Evolutionary conservation across 2,797 vertebrate genomes (phyloP).

Genomic region (Propithecus perrieri): DNA sequence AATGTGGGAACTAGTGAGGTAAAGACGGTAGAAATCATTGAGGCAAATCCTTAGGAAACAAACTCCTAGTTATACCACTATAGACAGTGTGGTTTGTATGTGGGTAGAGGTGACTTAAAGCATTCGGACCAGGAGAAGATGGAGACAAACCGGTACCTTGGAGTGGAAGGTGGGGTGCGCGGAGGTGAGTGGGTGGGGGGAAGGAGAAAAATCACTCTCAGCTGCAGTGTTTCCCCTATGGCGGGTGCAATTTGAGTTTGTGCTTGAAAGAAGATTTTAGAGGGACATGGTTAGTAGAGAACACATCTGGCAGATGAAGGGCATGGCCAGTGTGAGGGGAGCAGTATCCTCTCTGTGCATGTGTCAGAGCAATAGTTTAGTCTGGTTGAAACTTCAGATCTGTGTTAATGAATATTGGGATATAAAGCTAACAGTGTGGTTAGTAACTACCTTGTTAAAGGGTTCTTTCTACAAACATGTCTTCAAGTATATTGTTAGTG

Average conservation of each 20-base stretch:
- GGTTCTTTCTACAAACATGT: neutral
- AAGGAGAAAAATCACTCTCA: neutral
- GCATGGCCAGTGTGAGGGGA: neutral
- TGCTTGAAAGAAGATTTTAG: neutral
- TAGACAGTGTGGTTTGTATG: rapidly evolving
- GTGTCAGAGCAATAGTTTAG: rapidly evolving
- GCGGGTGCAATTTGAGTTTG: neutral
- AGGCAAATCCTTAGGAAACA: neutral
- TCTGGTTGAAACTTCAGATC: neutral
- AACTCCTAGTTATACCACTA: neutral
- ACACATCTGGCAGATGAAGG: rapidly evolving
- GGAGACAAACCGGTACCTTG: neutral
- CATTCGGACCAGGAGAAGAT: neutral
- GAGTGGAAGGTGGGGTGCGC: rapidly evolving
- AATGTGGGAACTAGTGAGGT: neutral
- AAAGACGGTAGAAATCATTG: neutral
- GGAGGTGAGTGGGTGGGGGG: neutral
- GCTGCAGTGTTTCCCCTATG: neutral
- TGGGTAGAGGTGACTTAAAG: neutral
- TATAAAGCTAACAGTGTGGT: neutral
- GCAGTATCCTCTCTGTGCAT: no score
- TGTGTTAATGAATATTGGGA: neutral
- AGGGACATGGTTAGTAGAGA: no score
- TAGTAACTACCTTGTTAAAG: neutral
- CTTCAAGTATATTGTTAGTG: conserved; percentile 15